Evolutionary conservation across 2,113 vertebrate species (phyloP), one percentile per base, ranked within the genome.

Genomic region (Psophia crepitans): DNA sequence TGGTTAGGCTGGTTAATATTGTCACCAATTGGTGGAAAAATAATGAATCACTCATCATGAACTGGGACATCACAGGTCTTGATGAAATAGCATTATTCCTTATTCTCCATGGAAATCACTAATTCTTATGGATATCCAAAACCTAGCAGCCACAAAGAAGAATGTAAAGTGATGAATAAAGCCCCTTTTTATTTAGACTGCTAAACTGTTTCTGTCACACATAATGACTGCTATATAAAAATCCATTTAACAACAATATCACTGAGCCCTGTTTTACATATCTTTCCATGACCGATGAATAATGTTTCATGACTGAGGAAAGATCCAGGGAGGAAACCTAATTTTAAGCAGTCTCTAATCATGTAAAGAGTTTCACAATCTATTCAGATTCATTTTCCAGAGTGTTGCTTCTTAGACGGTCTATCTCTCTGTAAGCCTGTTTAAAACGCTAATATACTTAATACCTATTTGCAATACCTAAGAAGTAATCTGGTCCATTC

Each of bases 361-460:
- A 96, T 30, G 35, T 84, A 71, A 51, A 66, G 70, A 92, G 41
- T 97, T 96, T 70, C 70, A 51, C 91, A 96, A 37, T 96, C 81
- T 94, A 23, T 64, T 94, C 69, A 86, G 84, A 94, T 92, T 93
- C 3, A 91, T 97, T 97, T 97, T 92, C 57, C 14, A 69, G 84
- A 66, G 69, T 96, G 79, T 93, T 97, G 89, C 94, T 96, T 97
- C 96, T 96, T 92, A 92, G 93, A 87, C 68, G 96, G 88, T 92
- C 81, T 92, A 44, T 96, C 97, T 97, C 84, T 95, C 78, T 48
- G 27, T 97, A 97, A 97, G 94, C 91, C 90, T 94, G 64, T 97
- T 98, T 97, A 97, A 98, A 97, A 75, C 28, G 12, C 95, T 98
- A 98, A 98, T 97, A 96, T 95, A 95, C 97, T 98, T 98, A 98